Evolutionary conservation across 1,140 invertebrate genomes (phyloP).

Genomic region (Drosophila ogumai): DNA sequence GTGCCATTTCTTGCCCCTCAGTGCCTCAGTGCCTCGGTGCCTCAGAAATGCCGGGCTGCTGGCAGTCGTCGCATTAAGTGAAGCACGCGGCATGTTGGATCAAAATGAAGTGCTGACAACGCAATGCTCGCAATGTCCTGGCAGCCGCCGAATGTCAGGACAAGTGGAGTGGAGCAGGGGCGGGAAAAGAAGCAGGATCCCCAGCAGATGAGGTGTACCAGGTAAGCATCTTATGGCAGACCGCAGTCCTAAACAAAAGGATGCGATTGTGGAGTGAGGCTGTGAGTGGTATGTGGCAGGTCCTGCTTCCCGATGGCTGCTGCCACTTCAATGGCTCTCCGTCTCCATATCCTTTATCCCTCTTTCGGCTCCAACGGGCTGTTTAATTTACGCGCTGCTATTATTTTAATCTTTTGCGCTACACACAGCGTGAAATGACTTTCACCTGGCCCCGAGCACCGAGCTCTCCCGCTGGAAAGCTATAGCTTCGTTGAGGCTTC

Average conservation of each 20-base stretch:
- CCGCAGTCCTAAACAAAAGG: conserved; percentile 68
- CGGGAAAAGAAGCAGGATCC: background rate
- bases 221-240: conserved; percentile 77
- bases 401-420: conserved; percentile 83
- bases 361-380: conserved; percentile 54
- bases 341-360: conserved; percentile 5
- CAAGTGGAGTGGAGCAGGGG: conserved; percentile 9
- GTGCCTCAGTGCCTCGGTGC: background rate
- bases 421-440: conserved; percentile 82
- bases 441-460: conserved; percentile 67
- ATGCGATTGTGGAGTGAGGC: conserved; percentile 23
- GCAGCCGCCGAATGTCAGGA: conserved; percentile 29
- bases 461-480: conserved; percentile 16
- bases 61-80: conserved; percentile 75
- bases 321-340: conserved; percentile 45
- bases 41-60: conserved; percentile 34
- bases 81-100: conserved; percentile 78
- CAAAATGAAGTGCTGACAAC: conserved; percentile 83
- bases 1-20: conserved; percentile 9
- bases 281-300: conserved; percentile 31
- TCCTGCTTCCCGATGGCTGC: conserved; percentile 42
- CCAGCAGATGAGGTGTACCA: conserved; percentile 23
- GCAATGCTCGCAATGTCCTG: conserved; percentile 57
- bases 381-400: conserved; percentile 83
- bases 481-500: conserved; percentile 10